phyloP scores from a whole-genome alignment of 2,888 invertebrate species.

The Cantharis rufa region DNA sequence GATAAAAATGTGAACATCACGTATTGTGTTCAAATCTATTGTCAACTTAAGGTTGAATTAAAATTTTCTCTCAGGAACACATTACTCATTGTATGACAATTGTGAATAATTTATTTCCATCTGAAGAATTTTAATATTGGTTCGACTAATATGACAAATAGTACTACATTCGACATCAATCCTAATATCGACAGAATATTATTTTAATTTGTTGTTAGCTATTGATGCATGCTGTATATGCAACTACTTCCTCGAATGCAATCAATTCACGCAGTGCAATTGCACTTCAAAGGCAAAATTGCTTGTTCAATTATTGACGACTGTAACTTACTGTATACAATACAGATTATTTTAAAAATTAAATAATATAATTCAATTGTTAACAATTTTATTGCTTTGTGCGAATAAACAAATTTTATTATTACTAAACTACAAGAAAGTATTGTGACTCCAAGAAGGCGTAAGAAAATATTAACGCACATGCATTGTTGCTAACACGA shows the following conservation, averaged over 20 bases:
- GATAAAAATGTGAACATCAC: constrained; percentile 12
- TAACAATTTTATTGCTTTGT: not conserved
- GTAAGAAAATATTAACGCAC: not conserved
- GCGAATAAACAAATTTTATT: not conserved
- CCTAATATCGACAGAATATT: not conserved
- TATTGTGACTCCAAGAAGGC: not conserved
- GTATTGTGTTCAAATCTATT: constrained; percentile 14
- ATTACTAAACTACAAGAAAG: not conserved
- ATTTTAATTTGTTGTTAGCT: not conserved
- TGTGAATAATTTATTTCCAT: constrained; percentile 18
- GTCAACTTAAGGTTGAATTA: constrained; percentile 12
- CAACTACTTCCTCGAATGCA: not conserved
- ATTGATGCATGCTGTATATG: not conserved
- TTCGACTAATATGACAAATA: not conserved
- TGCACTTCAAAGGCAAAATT: not conserved
- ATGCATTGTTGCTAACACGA: not conserved
- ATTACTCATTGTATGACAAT: constrained; percentile 16
- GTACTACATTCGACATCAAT: not conserved
- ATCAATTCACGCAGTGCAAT: not conserved
- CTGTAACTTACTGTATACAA: not conserved
- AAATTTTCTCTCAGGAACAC: constrained; percentile 16
- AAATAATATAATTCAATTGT: not conserved
- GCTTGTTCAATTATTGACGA: not conserved
- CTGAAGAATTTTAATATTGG: not conserved
- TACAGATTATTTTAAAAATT: not conserved